These are phyloP conservation scores for Labeo calbasu DNA, from an alignment of 2,797 vertebrate species.

Conservation along the genomic window DNA sequence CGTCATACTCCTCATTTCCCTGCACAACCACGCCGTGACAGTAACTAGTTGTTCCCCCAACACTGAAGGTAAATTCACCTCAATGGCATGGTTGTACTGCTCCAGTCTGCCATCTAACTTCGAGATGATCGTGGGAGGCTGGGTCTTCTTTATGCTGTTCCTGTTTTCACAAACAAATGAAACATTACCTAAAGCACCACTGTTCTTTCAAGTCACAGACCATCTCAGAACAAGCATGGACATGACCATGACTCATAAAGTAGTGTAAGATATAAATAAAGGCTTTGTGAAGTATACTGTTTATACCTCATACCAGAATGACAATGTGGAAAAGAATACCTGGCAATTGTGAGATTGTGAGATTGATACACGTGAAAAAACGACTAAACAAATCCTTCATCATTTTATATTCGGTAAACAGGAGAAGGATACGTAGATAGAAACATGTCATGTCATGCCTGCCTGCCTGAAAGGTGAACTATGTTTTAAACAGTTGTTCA, in stretches of 20 bases:
- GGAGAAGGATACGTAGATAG: background rate
- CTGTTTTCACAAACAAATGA: slow-evolving; percentile 65
- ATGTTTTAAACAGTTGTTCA: slow-evolving; percentile 31
- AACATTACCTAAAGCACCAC: slow-evolving; percentile 11
- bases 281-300: background rate
- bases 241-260: slow-evolving; percentile 14
- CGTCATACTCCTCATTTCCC: too few species aligned
- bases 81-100: slow-evolving; percentile 89
- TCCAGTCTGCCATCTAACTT: slow-evolving; percentile 89
- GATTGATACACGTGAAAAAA: background rate
- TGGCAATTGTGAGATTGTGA: background rate
- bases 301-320: background rate
- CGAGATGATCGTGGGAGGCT: slow-evolving; percentile 78
- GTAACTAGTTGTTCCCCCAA: too few species aligned
- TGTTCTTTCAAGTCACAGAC: slow-evolving; percentile 9
- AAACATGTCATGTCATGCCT: slow-evolving; percentile 23
- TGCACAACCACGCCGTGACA: too few species aligned
- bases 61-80: slow-evolving; percentile 74
- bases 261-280: background rate
- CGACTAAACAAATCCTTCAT: background rate
- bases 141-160: slow-evolving; percentile 83
- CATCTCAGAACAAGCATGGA: slow-evolving; percentile 22
- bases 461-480: slow-evolving; percentile 27
- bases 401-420: background rate
- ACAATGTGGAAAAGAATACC: background rate